Conservation (phyloP, 2,113 vertebrate species). For the Brienomyrus longianalis region DNA sequence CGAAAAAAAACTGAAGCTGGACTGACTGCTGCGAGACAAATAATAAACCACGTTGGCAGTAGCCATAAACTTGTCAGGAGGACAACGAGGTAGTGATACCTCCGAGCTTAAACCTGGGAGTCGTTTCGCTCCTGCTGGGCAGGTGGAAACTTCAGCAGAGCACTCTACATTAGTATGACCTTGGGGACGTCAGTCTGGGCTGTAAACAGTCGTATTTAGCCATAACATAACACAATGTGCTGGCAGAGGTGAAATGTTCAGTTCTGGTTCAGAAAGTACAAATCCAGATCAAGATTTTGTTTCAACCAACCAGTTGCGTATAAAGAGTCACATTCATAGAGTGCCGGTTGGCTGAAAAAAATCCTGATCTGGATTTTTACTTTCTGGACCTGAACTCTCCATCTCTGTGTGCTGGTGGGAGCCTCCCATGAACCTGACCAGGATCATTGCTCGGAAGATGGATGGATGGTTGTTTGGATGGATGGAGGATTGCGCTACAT, state of each 20-base stretch:
- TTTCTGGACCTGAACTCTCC: background rate
- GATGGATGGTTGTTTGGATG: background rate
- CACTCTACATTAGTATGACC: background rate
- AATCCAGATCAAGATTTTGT: background rate
- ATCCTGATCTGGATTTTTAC: background rate
- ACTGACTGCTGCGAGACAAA: background rate
- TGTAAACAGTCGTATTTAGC: background rate
- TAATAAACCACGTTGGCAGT: background rate
- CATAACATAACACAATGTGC: background rate
- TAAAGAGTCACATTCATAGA: background rate
- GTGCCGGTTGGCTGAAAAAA: background rate
- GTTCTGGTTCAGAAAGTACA: background rate
- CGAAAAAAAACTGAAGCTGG: background rate
- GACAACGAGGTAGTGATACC: background rate
- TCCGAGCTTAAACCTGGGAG: background rate
- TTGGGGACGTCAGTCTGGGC: background rate
- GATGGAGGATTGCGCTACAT: background rate
- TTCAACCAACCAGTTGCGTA: background rate
- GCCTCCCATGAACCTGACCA: background rate
- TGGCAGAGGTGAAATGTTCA: background rate
- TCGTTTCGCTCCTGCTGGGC: background rate
- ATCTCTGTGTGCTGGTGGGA: background rate
- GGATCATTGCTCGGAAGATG: background rate
- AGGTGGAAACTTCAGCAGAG: background rate
- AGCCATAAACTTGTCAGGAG: background rate